Conservation (phyloP, 2,797 vertebrate genomes). For the Myotis planiceps region DNA sequence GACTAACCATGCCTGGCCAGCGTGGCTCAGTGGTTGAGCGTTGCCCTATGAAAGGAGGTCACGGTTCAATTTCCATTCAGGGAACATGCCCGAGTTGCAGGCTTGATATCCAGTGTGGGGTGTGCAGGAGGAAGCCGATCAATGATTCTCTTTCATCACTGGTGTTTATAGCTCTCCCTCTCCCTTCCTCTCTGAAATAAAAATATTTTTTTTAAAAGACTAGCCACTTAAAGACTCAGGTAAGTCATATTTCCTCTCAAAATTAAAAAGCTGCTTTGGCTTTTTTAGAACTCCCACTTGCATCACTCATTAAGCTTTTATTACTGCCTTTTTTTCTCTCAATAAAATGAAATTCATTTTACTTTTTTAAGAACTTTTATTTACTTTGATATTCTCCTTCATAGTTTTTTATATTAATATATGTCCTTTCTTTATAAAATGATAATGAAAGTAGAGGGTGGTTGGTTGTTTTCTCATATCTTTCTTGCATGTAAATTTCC, state of each 20-base stretch:
- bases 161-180: not conserved
- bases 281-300: not conserved
- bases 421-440: not conserved
- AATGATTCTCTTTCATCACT: not conserved
- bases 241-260: not conserved
- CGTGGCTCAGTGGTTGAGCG: not conserved
- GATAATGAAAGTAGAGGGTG: not conserved
- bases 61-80: fast-evolving
- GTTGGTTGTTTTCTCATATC: not conserved
- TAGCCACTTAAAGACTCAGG: not conserved
- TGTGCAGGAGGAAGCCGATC: not conserved
- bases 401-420: not conserved
- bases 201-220: not conserved
- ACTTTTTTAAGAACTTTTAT: not conserved
- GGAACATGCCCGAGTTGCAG: not conserved
- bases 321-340: not conserved
- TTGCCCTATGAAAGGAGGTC: not conserved
- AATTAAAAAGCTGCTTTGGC: not conserved
- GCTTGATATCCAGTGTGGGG: not conserved
- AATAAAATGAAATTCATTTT: not conserved
- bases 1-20: not conserved
- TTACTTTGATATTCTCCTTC: not conserved
- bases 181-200: not conserved
- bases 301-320: not conserved
- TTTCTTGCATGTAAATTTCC: not conserved